Evolutionary conservation across 2,113 vertebrate species (phyloP).

Genomic region (Oncorhynchus tshawytscha): DNA sequence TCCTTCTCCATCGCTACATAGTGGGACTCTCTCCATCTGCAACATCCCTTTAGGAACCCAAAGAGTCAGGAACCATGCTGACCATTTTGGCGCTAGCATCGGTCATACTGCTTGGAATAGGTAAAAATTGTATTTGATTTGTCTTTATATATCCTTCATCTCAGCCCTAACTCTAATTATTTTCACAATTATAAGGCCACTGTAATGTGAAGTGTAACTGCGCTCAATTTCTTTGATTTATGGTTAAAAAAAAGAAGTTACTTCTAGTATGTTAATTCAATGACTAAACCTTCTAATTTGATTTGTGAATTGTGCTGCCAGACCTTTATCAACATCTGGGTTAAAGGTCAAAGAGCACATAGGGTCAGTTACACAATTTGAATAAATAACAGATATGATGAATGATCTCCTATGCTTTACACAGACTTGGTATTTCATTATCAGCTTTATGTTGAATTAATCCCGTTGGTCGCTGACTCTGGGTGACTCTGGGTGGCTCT

Average conservation of each 20-base stretch:
- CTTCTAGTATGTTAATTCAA: background rate
- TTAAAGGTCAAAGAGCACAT: background rate
- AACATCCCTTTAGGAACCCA: conserved; percentile 40
- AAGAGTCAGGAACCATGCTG: conserved; percentile 68
- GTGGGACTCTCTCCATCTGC: conserved; percentile 31
- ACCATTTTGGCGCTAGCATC: conserved; percentile 69
- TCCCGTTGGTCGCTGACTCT: background rate
- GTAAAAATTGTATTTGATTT: conserved; percentile 47
- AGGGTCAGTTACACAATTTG: background rate
- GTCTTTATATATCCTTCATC: too few species aligned
- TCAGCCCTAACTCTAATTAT: background rate
- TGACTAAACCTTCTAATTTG: background rate
- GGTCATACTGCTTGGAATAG: conserved; percentile 68
- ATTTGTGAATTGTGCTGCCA: background rate
- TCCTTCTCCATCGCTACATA: conserved; percentile 27
- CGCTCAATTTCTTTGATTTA: too few species aligned
- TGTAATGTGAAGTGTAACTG: too few species aligned
- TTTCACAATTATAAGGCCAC: too few species aligned
- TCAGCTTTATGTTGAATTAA: background rate
- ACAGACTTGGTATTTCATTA: background rate
- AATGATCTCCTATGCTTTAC: background rate
- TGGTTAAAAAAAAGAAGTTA: background rate
- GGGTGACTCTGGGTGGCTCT: too few species aligned
- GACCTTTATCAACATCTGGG: background rate
- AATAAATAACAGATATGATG: background rate